Evolutionary conservation across 2,888 invertebrate species (phyloP).

Genomic region (Cephus sareptanus): DNA sequence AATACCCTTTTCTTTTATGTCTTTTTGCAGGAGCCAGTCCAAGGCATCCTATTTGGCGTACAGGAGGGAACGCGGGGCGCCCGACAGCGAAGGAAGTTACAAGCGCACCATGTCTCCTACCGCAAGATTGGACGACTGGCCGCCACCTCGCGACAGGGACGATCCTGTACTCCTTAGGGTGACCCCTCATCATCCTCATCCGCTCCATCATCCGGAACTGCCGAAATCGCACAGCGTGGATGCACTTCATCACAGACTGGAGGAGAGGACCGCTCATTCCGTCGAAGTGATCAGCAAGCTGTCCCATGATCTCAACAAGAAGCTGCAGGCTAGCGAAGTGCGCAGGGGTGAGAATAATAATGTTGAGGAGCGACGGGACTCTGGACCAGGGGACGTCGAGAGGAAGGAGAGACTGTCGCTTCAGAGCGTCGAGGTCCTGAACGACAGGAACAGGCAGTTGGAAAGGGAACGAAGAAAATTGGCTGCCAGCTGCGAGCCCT

Average conservation of each 20-base stretch:
- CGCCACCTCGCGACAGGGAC: slow-evolving; percentile 49
- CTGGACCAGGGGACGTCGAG: slow-evolving; percentile 24
- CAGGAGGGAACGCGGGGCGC: slow-evolving; percentile 76
- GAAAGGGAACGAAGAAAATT: slow-evolving; percentile 57
- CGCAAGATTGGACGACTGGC: slow-evolving; percentile 59
- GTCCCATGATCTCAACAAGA: slow-evolving; percentile 65
- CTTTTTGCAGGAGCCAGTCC: slow-evolving; percentile 75
- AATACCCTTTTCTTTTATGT: not conserved
- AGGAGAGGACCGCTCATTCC: slow-evolving; percentile 49
- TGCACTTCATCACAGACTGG: slow-evolving; percentile 55
- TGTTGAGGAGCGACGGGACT: slow-evolving; percentile 4
- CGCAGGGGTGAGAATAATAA: slow-evolving; percentile 30
- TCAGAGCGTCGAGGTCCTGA: slow-evolving; percentile 56
- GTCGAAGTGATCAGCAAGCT: slow-evolving; percentile 68
- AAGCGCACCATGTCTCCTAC: slow-evolving; percentile 79
- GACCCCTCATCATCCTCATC: slow-evolving; percentile 50
- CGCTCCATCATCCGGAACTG: slow-evolving; percentile 39
- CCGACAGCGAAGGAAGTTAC: slow-evolving; percentile 80
- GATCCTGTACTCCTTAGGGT: slow-evolving; percentile 60
- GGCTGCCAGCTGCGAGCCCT: slow-evolving; percentile 56
- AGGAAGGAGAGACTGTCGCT: slow-evolving; percentile 53
- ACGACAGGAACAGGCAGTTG: slow-evolving; percentile 58
- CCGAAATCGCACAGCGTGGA: slow-evolving; percentile 59
- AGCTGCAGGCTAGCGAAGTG: slow-evolving; percentile 57
- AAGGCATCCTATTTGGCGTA: slow-evolving; percentile 82